Evolutionary conservation across 2,888 invertebrate species (phyloP).

Genomic region (Seladonia tumulorum): DNA sequence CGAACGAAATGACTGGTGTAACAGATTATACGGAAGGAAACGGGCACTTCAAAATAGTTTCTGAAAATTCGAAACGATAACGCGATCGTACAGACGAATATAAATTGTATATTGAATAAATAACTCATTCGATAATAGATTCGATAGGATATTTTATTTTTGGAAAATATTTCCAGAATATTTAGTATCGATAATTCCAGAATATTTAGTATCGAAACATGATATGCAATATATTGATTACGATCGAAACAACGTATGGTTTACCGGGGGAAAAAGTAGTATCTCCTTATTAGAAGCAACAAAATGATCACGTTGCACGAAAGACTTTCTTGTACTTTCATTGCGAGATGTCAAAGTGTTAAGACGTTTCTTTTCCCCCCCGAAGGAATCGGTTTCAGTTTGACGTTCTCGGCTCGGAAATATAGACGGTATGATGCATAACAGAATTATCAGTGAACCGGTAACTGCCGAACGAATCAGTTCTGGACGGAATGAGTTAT

Average conservation of each 20-base stretch:
- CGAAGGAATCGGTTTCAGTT: not conserved
- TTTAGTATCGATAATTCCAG: too few relatives aligned
- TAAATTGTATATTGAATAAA: too few relatives aligned
- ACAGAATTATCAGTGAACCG: slow-evolving; percentile 57
- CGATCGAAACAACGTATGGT: slow-evolving; percentile 17
- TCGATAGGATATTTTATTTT: too few relatives aligned
- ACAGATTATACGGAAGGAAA: not conserved
- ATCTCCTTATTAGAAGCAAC: slow-evolving; percentile 1
- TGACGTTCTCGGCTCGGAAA: slow-evolving; percentile 21
- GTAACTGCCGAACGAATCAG: slow-evolving; percentile 55
- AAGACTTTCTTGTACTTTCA: not conserved
- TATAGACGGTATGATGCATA: slow-evolving; percentile 45
- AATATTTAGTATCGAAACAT: not conserved
- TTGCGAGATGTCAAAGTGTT: not conserved
- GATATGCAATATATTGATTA: slow-evolving; percentile 28
- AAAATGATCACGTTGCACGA: slow-evolving; percentile 13
- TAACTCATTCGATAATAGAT: too few relatives aligned
- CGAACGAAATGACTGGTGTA: not conserved
- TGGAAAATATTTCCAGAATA: too few relatives aligned
- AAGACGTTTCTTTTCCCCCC: slow-evolving; percentile 4
- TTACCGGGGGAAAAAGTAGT: not conserved
- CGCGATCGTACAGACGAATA: not conserved
- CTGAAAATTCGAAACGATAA: not conserved
- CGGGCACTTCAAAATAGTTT: not conserved
- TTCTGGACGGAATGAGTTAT: slow-evolving; percentile 51